Evolutionary conservation across 2,113 vertebrate genomes (phyloP).

Genomic region (Alethe diademata): DNA sequence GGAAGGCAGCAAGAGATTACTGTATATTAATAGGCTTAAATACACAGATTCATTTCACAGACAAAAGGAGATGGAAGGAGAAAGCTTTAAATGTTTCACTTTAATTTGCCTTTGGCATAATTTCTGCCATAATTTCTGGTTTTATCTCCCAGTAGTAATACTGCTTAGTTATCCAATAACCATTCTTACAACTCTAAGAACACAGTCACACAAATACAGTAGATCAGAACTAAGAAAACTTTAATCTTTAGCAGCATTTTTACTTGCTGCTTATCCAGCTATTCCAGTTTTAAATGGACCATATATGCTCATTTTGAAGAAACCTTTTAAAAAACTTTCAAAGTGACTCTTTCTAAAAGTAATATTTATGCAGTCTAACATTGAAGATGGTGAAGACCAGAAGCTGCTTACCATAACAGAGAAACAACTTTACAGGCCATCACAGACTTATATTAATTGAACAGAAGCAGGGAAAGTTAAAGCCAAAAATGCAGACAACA

Average conservation of each 20-base stretch:
- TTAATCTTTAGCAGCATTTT: background rate
- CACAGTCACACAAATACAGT: background rate
- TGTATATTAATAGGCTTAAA: background rate
- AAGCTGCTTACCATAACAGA: background rate
- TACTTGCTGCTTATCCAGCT: background rate
- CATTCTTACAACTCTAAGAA: background rate
- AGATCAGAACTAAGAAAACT: background rate
- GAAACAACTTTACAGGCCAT: background rate
- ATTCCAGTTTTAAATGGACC: background rate
- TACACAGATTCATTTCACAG: background rate
- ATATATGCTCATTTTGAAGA: background rate
- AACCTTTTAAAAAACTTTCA: background rate
- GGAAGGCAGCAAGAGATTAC: background rate
- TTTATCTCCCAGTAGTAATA: background rate
- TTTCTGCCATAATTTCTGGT: background rate
- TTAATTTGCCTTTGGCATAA: background rate
- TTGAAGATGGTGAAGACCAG: background rate
- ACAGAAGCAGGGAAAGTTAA: background rate
- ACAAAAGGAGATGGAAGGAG: background rate
- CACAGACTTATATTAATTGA: background rate
- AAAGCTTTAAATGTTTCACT: background rate
- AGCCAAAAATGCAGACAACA: background rate
- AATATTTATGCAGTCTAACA: background rate
- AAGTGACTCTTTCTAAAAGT: background rate
- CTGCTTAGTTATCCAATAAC: background rate